phyloP scores from a whole-genome alignment of 2,888 invertebrate species.

The Thera britannica region DNA sequence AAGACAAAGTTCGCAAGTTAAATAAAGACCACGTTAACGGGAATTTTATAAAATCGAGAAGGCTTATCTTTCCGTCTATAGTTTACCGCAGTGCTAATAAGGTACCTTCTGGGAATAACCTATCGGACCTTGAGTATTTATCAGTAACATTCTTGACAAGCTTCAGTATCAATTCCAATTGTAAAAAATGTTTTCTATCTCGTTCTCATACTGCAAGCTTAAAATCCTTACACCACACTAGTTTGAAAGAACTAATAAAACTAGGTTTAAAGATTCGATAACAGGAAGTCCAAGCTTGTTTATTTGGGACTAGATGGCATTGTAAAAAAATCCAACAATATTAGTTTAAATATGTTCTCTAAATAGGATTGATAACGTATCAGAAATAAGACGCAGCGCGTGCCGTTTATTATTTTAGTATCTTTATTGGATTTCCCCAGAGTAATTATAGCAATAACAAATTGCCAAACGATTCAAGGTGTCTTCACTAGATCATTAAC shows the following conservation, averaged over 20 bases:
- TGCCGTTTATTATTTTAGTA: slow-evolving; percentile 8
- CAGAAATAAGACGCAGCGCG: not conserved
- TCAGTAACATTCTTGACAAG: slow-evolving; percentile 16
- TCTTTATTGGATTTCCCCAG: not conserved
- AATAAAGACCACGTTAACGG: not conserved
- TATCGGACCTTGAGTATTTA: slow-evolving; percentile 4
- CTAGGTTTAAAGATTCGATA: too few species aligned
- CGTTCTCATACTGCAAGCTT: too few species aligned
- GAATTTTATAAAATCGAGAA: not conserved
- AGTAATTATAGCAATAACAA: slow-evolving; percentile 5
- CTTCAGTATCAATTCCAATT: not conserved
- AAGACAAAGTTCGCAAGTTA: not conserved
- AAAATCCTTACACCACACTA: too few species aligned
- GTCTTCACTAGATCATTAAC: slow-evolving; percentile 34
- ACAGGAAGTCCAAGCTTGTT: too few species aligned
- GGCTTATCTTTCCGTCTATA: not conserved
- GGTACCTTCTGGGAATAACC: slow-evolving; percentile 13
- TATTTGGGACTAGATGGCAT: not conserved
- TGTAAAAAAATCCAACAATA: not conserved
- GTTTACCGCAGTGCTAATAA: slow-evolving; percentile 7
- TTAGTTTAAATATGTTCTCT: not conserved
- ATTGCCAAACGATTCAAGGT: slow-evolving; percentile 20
- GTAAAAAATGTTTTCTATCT: too few species aligned
- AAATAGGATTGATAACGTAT: not conserved
- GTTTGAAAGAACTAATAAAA: too few species aligned